Percentiles rank a stretch among this genome's conserved stretches.
Evolutionary conservation across 2,888 invertebrate genomes (phyloP).

Genomic region (Altica lythri): DNA sequence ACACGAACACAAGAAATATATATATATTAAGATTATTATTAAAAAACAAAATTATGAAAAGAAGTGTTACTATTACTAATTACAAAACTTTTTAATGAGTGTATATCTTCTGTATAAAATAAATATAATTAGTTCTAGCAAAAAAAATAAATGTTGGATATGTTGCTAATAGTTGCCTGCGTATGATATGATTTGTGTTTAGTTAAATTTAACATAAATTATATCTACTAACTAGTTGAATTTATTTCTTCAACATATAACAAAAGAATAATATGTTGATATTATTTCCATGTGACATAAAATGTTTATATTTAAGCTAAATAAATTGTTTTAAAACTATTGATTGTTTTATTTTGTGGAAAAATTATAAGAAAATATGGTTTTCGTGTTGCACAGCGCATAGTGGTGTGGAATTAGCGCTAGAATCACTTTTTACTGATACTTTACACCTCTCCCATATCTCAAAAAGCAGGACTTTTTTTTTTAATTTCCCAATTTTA

Average conservation of each 20-base stretch:
- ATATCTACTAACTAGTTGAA: conserved; percentile 31
- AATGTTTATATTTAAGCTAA: conserved; percentile 48
- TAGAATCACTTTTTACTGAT: no score
- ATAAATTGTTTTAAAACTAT: conserved; percentile 43
- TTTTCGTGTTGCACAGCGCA: no score
- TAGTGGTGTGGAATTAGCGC: no score
- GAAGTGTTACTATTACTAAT: neutral
- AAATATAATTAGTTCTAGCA: conserved; percentile 37
- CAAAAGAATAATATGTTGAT: conserved; percentile 23
- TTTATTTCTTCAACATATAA: conserved; percentile 22
- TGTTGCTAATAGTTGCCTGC: conserved; percentile 42
- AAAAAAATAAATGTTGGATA: conserved; percentile 43
- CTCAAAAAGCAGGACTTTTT: no score
- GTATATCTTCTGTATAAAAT: conserved; percentile 34
- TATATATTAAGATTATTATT: no score
- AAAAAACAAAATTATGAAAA: no score
- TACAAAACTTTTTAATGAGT: conserved; percentile 17
- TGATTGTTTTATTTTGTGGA: neutral
- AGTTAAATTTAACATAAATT: conserved; percentile 23
- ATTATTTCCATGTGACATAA: conserved; percentile 44
- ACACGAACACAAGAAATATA: no score
- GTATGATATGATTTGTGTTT: conserved; percentile 29
- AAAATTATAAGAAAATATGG: no score
- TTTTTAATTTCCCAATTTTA: no score
- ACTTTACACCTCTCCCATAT: no score